These are phyloP conservation scores for Eupithecia centaureata DNA, from an alignment of 2,888 invertebrate genomes.

Conservation along the genomic window DNA sequence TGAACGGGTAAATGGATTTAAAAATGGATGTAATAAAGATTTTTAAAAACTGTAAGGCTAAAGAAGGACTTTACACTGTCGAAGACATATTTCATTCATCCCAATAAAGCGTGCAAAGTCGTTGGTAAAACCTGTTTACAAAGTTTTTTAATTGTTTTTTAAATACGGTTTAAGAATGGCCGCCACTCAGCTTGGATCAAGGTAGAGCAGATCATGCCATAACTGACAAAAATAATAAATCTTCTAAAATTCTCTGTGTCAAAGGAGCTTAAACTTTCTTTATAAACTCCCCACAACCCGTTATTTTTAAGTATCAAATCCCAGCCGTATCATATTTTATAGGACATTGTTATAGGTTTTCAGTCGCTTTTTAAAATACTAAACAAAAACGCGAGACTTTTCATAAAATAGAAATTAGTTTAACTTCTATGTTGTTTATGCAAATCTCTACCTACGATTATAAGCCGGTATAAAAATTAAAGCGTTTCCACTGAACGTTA, in stretches of 20 bases:
- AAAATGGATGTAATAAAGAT: too few species aligned
- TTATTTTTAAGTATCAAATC: constrained; percentile 4
- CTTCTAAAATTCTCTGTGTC: background rate
- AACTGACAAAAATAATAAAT: background rate
- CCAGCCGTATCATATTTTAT: background rate
- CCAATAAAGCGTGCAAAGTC: too few species aligned
- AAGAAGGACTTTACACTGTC: too few species aligned
- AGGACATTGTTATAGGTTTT: background rate
- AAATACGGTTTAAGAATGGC: background rate
- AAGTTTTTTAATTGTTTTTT: too few species aligned
- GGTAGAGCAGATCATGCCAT: background rate
- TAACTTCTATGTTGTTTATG: background rate
- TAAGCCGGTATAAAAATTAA: background rate
- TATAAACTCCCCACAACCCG: background rate
- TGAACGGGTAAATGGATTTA: too few species aligned
- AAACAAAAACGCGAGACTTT: background rate
- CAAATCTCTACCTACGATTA: background rate
- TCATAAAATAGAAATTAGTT: too few species aligned
- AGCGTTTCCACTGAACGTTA: background rate
- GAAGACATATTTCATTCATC: too few species aligned
- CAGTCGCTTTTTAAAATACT: background rate
- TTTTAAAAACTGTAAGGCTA: too few species aligned
- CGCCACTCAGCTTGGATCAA: background rate
- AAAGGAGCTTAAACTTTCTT: background rate
- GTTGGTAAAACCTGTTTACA: too few species aligned